Conservation (phyloP, 2,888 invertebrate genomes). For the Dynastes tityus region DNA sequence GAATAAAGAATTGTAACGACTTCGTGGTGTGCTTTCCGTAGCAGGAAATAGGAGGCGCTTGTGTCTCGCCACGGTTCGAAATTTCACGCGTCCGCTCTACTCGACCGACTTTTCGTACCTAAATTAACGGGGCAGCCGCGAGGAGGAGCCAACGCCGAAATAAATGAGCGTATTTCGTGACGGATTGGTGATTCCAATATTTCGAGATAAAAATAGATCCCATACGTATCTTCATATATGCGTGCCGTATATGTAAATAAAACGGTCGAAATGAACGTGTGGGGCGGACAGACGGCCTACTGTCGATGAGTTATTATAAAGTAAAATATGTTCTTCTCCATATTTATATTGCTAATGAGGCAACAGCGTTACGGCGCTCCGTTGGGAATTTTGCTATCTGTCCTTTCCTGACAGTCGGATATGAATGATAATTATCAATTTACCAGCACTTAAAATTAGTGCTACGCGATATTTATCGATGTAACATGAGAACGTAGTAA, state of each 20-base stretch:
- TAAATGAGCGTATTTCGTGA: conserved; percentile 44
- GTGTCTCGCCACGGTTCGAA: conserved; percentile 30
- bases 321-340: conserved; percentile 20
- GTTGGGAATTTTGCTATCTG: conserved; percentile 1
- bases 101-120: conserved; percentile 38
- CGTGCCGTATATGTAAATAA: conserved; percentile 31
- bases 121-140: conserved; percentile 39
- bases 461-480: neutral
- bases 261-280: conserved; percentile 23
- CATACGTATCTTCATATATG: conserved; percentile 1
- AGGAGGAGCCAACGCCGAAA: conserved; percentile 37
- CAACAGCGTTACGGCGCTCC: neutral
- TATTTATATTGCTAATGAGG: conserved; percentile 34
- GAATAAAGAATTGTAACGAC: conserved; percentile 36
- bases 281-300: conserved; percentile 34
- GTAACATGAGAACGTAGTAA: neutral
- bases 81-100: conserved; percentile 11
- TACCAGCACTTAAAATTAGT: neutral
- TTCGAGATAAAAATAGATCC: conserved; percentile 41
- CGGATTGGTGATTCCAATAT: conserved; percentile 45
- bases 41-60: conserved; percentile 45
- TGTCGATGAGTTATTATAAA: conserved; percentile 30
- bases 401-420: neutral
- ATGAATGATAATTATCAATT: conserved; percentile 19
- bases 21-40: conserved; percentile 20